Evolutionary conservation across 1,140 invertebrate genomes (phyloP).

Genomic region (Drosophila takahashii): DNA sequence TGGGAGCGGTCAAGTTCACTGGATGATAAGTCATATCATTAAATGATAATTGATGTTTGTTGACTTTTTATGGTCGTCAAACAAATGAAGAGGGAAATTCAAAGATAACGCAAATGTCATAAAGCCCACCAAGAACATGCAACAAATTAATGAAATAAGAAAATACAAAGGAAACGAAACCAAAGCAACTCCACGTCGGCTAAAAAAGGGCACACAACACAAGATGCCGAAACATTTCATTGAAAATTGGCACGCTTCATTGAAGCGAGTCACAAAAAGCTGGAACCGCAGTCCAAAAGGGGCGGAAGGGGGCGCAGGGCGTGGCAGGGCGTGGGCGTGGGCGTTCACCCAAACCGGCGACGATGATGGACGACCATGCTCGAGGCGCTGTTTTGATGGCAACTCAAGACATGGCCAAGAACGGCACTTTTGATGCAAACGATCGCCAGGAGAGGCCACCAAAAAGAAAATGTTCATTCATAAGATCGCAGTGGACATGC

Average conservation of each 20-base stretch:
- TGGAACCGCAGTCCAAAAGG: constrained; percentile 10
- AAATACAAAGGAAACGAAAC: constrained; percentile 18
- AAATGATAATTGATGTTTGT: constrained; percentile 31
- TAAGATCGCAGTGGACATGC: constrained; percentile 54
- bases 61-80: constrained; percentile 20
- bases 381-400: constrained; percentile 31
- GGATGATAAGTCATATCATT: constrained; percentile 23
- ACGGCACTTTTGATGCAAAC: constrained; percentile 66
- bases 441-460: constrained; percentile 8
- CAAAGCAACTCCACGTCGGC: constrained; percentile 13
- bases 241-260: constrained; percentile 79
- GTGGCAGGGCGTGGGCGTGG: constrained; percentile 40
- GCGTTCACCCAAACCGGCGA: constrained; percentile 24
- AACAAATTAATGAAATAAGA: constrained; percentile 50
- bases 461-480: constrained; percentile 63
- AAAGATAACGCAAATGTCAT: constrained; percentile 22
- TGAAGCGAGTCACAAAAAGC: constrained; percentile 60
- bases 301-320: constrained; percentile 8
- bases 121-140: constrained; percentile 30
- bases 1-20: constrained; percentile 29
- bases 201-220: constrained; percentile 46
- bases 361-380: constrained; percentile 70
- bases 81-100: not conserved
- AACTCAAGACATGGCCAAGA: constrained; percentile 40
- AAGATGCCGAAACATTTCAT: constrained; percentile 78